phyloP scores from a whole-genome alignment of 2,888 invertebrate genomes.

The Drosophila paranaensis region DNA sequence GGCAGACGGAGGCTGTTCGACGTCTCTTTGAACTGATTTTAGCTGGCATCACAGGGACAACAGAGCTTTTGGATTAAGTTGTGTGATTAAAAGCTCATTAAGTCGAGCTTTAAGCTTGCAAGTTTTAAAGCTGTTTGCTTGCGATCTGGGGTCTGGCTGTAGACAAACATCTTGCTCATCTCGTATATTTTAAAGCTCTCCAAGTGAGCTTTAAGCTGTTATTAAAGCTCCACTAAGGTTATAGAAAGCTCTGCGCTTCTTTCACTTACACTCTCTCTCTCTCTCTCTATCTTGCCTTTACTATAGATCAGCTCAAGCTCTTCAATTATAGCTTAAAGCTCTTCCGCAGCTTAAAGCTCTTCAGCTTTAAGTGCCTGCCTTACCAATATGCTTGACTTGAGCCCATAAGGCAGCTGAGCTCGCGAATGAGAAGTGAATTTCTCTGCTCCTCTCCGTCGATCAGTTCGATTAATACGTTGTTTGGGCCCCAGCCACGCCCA shows the following conservation, averaged over 20 bases:
- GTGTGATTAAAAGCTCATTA: too few species aligned
- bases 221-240: background rate
- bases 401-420: background rate
- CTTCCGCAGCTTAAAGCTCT: background rate
- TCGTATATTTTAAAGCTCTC: background rate
- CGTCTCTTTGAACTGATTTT: background rate
- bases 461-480: constrained; percentile 37
- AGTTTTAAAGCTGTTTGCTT: background rate
- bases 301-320: background rate
- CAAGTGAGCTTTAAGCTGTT: background rate
- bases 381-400: too few species aligned
- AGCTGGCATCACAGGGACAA: too few species aligned
- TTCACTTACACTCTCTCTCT: background rate
- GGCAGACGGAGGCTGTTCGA: background rate
- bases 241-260: background rate
- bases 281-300: background rate
- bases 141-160: background rate
- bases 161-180: background rate
- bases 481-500: constrained; percentile 5
- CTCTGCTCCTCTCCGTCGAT: constrained; percentile 2
- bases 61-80: background rate
- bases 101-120: background rate
- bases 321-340: background rate
- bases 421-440: background rate
- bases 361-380: background rate